Conservation (phyloP, 92 coral and sea anemone genomes). For the Siderastrea radians region DNA sequence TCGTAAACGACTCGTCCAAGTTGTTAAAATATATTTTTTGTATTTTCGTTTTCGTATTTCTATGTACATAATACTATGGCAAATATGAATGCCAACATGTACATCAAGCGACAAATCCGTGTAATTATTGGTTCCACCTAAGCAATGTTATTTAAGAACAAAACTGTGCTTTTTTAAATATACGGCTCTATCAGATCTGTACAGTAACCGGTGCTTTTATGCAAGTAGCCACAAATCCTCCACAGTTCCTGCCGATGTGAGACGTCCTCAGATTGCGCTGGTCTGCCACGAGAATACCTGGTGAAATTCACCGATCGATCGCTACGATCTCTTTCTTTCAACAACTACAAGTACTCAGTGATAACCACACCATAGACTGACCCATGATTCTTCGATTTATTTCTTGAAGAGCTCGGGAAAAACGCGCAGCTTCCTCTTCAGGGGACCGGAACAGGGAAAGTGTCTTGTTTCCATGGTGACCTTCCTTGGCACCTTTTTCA, state of each 20-base stretch:
- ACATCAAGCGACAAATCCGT: conserved; percentile 19
- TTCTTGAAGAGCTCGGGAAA: conserved; percentile 57
- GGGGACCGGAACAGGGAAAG: conserved; percentile 23
- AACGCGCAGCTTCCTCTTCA: conserved; percentile 27
- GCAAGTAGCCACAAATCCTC: neutral
- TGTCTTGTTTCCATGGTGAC: conserved; percentile 6
- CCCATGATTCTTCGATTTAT: conserved; percentile 51
- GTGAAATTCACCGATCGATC: neutral
- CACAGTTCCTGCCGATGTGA: neutral
- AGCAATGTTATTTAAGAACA: neutral
- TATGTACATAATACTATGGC: neutral
- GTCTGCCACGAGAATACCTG: neutral
- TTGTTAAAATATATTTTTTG: too few relatives aligned
- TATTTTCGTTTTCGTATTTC: neutral
- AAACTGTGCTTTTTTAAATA: too few relatives aligned
- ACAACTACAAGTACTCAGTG: neutral
- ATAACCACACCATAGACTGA: conserved; percentile 53
- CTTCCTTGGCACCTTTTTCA: neutral
- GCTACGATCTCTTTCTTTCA: neutral
- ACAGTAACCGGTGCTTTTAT: neutral
- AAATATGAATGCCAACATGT: neutral
- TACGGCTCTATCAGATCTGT: neutral
- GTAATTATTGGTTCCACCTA: neutral
- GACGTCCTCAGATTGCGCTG: neutral
- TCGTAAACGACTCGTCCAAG: neutral